Conservation (phyloP, 1,140 invertebrate species). For the Drosophila insularis region DNA sequence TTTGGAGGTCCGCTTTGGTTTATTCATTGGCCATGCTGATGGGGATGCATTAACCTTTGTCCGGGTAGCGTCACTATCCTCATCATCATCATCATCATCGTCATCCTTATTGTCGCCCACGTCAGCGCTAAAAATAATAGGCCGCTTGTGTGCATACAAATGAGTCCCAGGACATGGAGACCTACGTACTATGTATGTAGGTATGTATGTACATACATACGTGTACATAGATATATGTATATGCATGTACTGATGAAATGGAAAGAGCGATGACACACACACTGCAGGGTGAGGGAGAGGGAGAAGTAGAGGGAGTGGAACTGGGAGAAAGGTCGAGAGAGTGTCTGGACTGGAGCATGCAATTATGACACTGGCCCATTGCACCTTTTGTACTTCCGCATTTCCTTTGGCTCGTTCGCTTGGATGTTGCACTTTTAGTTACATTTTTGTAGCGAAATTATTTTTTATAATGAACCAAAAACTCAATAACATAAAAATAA, state of each 20-base stretch:
- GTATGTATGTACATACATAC: slow-evolving; percentile 33
- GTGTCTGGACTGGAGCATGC: slow-evolving; percentile 5
- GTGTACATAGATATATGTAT: slow-evolving; percentile 49
- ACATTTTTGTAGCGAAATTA: background rate
- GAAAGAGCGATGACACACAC: background rate
- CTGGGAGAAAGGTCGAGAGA: background rate
- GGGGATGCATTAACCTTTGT: background rate
- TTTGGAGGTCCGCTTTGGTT: background rate
- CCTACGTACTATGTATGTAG: slow-evolving; percentile 64
- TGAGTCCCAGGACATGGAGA: slow-evolving; percentile 59
- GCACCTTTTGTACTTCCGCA: background rate
- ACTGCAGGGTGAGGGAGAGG: too few relatives aligned
- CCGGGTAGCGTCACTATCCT: background rate
- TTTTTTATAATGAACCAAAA: slow-evolving; percentile 4
- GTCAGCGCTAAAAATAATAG: slow-evolving; percentile 75
- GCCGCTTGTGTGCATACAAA: slow-evolving; percentile 77
- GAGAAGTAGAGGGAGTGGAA: background rate
- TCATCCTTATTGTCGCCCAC: slow-evolving; percentile 42
- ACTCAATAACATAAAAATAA: background rate
- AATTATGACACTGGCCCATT: slow-evolving; percentile 4
- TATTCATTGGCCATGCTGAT: slow-evolving; percentile 2
- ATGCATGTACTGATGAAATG: slow-evolving; percentile 21
- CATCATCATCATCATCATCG: slow-evolving; percentile 10
- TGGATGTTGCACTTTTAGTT: background rate
- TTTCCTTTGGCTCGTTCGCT: background rate